Conservation (phyloP, 2,797 vertebrate species). For the Gymnodraco acuticeps region DNA sequence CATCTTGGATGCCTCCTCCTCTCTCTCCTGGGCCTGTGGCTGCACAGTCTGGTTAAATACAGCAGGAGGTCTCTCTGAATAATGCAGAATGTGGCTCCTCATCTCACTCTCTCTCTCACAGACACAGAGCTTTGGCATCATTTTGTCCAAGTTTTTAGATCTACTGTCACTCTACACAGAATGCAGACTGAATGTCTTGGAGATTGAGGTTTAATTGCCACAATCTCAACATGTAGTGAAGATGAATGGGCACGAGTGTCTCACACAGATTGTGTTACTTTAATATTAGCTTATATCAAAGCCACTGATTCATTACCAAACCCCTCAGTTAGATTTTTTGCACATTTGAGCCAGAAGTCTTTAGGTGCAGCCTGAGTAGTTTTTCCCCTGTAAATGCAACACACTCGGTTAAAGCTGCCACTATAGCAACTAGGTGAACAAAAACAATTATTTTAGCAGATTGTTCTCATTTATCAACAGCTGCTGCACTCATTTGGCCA, state of each 20-base stretch:
- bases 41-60: slow-evolving; percentile 50
- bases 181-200: slow-evolving; percentile 13
- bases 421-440: slow-evolving; percentile 21
- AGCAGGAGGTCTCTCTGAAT: slow-evolving; percentile 60
- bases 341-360: slow-evolving; percentile 29
- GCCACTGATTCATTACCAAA: slow-evolving; percentile 53
- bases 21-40: slow-evolving; percentile 42
- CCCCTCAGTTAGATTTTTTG: slow-evolving; percentile 27
- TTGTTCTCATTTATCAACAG: slow-evolving; percentile 52
- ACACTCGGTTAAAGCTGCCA: slow-evolving; percentile 22
- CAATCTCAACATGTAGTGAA: slow-evolving; percentile 23
- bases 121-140: slow-evolving; percentile 35
- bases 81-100: slow-evolving; percentile 53
- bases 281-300: slow-evolving; percentile 40
- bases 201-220: slow-evolving; percentile 22
- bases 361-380: slow-evolving; percentile 17
- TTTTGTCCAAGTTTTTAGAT: slow-evolving; percentile 30
- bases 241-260: slow-evolving; percentile 23
- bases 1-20: slow-evolving; percentile 36
- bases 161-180: slow-evolving; percentile 2
- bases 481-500: slow-evolving; percentile 45
- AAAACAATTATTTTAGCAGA: slow-evolving; percentile 58
- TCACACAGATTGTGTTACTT: slow-evolving; percentile 42
- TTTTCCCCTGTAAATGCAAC: slow-evolving; percentile 12
- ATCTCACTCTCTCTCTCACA: slow-evolving; percentile 41